A percentile compares a stretch with the other conserved stretches of the same genome.
phyloP scores from a whole-genome alignment of 2,888 invertebrate genomes.

The Beris chalybata region DNA sequence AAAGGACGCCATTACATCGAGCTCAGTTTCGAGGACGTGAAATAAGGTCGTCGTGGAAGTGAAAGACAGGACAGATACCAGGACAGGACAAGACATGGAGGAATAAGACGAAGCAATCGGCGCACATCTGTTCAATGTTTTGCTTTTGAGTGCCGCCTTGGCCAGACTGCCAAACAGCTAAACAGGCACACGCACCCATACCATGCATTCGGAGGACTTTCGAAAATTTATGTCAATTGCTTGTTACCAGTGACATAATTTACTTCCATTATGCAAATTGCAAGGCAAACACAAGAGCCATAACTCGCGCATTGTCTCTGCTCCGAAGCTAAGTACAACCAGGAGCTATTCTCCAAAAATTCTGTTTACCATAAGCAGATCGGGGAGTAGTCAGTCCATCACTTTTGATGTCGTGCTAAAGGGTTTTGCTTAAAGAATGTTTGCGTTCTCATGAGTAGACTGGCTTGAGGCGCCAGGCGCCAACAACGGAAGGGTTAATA shows the following conservation, averaged over 20 bases:
- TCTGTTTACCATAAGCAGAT: slow-evolving; percentile 1
- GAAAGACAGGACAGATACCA: neutral
- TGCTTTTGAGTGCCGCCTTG: slow-evolving; percentile 7
- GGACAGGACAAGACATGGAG: too few relatives aligned
- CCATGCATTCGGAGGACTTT: slow-evolving; percentile 7
- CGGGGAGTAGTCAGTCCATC: neutral
- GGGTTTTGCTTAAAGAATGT: neutral
- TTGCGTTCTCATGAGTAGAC: too few relatives aligned
- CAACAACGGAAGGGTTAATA: too few relatives aligned
- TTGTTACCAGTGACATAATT: slow-evolving; percentile 40
- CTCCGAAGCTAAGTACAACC: slow-evolving; percentile 17
- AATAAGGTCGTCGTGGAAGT: neutral
- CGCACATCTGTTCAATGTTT: slow-evolving; percentile 22
- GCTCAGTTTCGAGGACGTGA: neutral
- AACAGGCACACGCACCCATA: slow-evolving; percentile 1
- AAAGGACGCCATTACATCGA: slow-evolving; percentile 21
- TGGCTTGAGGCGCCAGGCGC: too few relatives aligned
- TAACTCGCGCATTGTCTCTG: slow-evolving; percentile 39
- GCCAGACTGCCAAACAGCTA: neutral
- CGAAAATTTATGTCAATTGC: slow-evolving; percentile 40
- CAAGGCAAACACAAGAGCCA: slow-evolving; percentile 36
- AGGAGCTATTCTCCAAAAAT: slow-evolving; percentile 9
- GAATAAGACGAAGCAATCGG: slow-evolving; percentile 1
- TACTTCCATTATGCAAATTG: slow-evolving; percentile 40
- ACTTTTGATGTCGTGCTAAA: slow-evolving; percentile 1